Evolutionary conservation across 2,888 invertebrate species (phyloP).

Genomic region (Caenorhabditis drosophilae): DNA sequence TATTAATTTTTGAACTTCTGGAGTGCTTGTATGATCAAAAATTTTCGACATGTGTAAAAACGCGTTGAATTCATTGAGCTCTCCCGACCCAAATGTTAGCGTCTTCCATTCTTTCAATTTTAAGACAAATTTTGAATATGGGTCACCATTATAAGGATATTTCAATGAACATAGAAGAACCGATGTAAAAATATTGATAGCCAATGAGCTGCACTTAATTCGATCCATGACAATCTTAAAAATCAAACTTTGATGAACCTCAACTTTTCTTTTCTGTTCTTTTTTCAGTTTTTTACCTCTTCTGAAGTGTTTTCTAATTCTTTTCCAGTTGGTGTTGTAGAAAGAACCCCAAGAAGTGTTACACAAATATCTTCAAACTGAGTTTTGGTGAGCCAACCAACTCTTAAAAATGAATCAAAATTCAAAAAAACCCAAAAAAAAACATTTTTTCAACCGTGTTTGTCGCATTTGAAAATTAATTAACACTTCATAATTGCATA

Average conservation of each 20-base stretch:
- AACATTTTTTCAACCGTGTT: background rate
- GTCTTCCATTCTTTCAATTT: slow-evolving; percentile 18
- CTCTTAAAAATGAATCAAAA: background rate
- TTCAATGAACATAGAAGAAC: slow-evolving; percentile 24
- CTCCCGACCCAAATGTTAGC: too few relatives aligned
- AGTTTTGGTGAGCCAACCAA: background rate
- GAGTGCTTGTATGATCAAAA: too few relatives aligned
- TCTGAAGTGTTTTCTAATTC: background rate
- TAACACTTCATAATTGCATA: background rate
- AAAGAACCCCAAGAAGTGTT: background rate
- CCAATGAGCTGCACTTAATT: slow-evolving; percentile 18
- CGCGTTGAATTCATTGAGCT: too few relatives aligned
- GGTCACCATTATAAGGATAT: slow-evolving; percentile 30
- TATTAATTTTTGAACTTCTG: too few relatives aligned
- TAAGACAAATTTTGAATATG: slow-evolving; percentile 21
- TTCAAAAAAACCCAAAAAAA: background rate
- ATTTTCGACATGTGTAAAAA: too few relatives aligned
- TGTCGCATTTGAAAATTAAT: background rate
- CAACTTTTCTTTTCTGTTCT: too few relatives aligned
- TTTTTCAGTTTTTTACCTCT: background rate
- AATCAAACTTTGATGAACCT: background rate
- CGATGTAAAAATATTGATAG: slow-evolving; percentile 24
- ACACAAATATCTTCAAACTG: slow-evolving; percentile 9
- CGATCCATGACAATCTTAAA: slow-evolving; percentile 21
- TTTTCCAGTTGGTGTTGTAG: slow-evolving; percentile 10